Base-by-base conservation (phyloP, 2,888 invertebrate genomes). In the Caenorhabditis sp. region DNA sequence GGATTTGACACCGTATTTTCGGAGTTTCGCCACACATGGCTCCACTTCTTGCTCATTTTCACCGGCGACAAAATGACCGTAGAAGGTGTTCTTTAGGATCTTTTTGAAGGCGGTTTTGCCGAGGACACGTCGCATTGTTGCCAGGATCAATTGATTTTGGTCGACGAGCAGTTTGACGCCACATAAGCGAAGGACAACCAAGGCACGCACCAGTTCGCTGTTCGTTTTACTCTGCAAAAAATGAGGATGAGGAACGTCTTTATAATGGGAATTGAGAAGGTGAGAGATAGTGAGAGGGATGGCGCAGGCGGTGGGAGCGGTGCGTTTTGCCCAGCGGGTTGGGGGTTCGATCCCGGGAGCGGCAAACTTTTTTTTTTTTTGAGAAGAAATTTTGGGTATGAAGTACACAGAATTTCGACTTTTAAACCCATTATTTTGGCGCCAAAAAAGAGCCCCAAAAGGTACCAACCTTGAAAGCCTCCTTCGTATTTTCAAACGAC, bases 41-140 rank as follows among this genome's bases (percentile, higher is more conserved):
- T 92, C 53, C 17, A 86, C 86, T 75, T 87, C 87, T 36, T 77
- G 66, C 25, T 82, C 80, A 89, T 95, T 94, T 68, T 90, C 89
- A 20, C 99, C 99, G 62, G 97, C 99, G 63, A 99, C 99, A 90
- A 99, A 99, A 90, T 99, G 99, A 10, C 97, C 99, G 90, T 97
- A 99, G 90, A 99, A 97, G 26, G 97, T 94, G 57, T 92, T 91
- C 89, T 94, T 95, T 95, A 99, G 96, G 7, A 67, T 64, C 56
- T 77, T 74, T 38, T 78, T 78, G 74, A 77, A 77, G 12, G 77
- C 26, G 31, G 66, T 72, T 56, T 71, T 77, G 2, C 80, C 80
- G 20, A 80, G 64, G 26, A 71, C 59, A 43, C 78, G 67, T 14
- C 84, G 71, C 76, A 87, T 69, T 10, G 71, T 50, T 1, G 70